Evolutionary conservation across 2,113 vertebrate species (phyloP).

Genomic region (Forbesichthys papilliferus): DNA sequence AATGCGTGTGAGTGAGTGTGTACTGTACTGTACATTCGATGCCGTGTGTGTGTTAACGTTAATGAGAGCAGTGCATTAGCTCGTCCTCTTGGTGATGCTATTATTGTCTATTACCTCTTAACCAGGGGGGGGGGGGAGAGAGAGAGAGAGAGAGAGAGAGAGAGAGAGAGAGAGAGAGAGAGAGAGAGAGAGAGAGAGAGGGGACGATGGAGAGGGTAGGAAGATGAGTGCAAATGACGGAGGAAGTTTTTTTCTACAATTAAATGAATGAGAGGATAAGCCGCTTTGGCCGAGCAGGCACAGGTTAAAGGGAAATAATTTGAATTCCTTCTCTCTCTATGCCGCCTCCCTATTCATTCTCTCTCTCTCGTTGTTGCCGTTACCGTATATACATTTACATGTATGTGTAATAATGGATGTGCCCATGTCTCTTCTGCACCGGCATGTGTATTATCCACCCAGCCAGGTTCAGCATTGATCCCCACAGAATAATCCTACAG

Average conservation of each 20-base stretch:
- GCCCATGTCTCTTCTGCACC: no score
- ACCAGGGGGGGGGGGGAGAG: neutral
- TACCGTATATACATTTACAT: no score
- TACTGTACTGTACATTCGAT: no score
- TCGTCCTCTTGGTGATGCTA: slow-evolving; percentile 46
- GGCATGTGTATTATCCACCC: slow-evolving; percentile 34
- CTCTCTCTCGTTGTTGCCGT: neutral
- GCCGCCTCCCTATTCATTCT: neutral
- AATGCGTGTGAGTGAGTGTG: neutral
- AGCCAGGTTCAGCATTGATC: slow-evolving; percentile 32
- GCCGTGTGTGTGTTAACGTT: slow-evolving; percentile 8
- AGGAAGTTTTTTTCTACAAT: slow-evolving; percentile 30
- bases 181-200: slow-evolving; percentile 1
- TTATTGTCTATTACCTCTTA: neutral
- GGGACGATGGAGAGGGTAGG: slow-evolving; percentile 26
- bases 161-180: slow-evolving; percentile 3
- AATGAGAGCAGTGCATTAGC: slow-evolving; percentile 49
- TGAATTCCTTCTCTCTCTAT: slow-evolving; percentile 23
- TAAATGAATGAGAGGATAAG: slow-evolving; percentile 42
- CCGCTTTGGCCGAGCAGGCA: slow-evolving; percentile 30
- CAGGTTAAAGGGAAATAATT: slow-evolving; percentile 41
- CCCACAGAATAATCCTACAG: slow-evolving; percentile 51
- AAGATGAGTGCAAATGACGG: slow-evolving; percentile 6
- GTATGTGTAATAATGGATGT: no score
- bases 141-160: neutral